Evolutionary conservation across 1,140 invertebrate species (phyloP).

Genomic region (Eubasilissa regina): DNA sequence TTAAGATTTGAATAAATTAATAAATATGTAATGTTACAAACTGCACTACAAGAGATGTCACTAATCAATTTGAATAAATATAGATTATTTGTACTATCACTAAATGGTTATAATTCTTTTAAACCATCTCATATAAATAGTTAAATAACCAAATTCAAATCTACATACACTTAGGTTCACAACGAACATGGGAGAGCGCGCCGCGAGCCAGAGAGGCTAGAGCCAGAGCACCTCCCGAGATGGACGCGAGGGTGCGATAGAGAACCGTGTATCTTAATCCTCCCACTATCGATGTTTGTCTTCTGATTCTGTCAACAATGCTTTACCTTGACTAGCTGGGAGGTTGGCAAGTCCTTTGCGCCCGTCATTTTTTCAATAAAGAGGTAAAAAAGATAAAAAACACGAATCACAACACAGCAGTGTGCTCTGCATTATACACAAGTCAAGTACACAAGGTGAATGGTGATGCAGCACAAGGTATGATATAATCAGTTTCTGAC

Average conservation of each 20-base stretch:
- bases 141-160: background rate
- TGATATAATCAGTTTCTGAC: conserved; percentile 65
- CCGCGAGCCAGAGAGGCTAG: background rate
- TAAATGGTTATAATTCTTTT: too few relatives aligned
- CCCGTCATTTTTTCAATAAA: conserved; percentile 61
- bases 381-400: conserved; percentile 71
- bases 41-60: too few relatives aligned
- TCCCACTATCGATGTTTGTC: conserved; percentile 34
- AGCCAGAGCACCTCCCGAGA: too few relatives aligned
- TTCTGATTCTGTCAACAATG: conserved; percentile 44
- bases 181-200: conserved; percentile 33
- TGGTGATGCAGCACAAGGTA: too few relatives aligned
- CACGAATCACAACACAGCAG: conserved; percentile 67
- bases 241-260: too few relatives aligned
- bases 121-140: too few relatives aligned
- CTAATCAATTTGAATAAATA: too few relatives aligned
- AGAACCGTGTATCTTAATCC: background rate
- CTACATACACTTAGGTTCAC: conserved; percentile 19
- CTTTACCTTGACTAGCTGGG: conserved; percentile 75
- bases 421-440: conserved; percentile 48
- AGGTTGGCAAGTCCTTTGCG: conserved; percentile 74
- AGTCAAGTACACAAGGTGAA: conserved; percentile 43
- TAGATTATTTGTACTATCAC: too few relatives aligned
- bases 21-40: too few relatives aligned
- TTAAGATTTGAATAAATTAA: too few relatives aligned